These are phyloP conservation scores for Cryptoblepharus egeriae DNA, from an alignment of 2,797 vertebrate genomes.

Conservation along the genomic window DNA sequence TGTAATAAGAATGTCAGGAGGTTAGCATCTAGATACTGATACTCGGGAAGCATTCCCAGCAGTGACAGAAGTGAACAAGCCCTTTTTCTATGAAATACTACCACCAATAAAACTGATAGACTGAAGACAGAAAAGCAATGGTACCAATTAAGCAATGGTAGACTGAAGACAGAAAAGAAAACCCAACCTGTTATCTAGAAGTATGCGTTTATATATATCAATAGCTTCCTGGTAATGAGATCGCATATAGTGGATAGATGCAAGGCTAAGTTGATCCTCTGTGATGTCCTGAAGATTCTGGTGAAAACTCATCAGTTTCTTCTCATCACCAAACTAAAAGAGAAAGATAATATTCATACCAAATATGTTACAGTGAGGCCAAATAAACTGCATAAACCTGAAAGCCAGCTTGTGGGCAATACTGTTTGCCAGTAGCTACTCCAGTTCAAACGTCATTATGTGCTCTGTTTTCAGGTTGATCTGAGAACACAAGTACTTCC, in stretches of 20 bases:
- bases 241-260: slow-evolving; percentile 98
- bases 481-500: no score
- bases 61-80: background rate
- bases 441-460: no score
- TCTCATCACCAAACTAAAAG: slow-evolving; percentile 93
- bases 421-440: slow-evolving; percentile 22
- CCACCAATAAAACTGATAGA: background rate
- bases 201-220: slow-evolving; percentile 96
- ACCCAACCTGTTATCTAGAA: slow-evolving; percentile 90
- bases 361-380: background rate
- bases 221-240: slow-evolving; percentile 98
- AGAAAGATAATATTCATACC: slow-evolving; percentile 31
- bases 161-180: background rate
- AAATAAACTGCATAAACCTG: slow-evolving; percentile 7
- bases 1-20: background rate
- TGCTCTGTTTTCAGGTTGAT: no score
- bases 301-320: slow-evolving; percentile 95
- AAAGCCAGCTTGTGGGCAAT: background rate
- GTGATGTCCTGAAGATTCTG: slow-evolving; percentile 96
- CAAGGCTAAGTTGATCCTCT: slow-evolving; percentile 97
- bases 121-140: background rate
- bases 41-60: background rate
- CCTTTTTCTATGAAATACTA: background rate
- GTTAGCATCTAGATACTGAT: background rate
- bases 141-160: slow-evolving; percentile 15